Percentiles rank a stretch among this genome's conserved stretches.
These are phyloP conservation scores for Asarcornis scutulata DNA, from an alignment of 2,113 vertebrate species.

Conservation along the genomic window DNA sequence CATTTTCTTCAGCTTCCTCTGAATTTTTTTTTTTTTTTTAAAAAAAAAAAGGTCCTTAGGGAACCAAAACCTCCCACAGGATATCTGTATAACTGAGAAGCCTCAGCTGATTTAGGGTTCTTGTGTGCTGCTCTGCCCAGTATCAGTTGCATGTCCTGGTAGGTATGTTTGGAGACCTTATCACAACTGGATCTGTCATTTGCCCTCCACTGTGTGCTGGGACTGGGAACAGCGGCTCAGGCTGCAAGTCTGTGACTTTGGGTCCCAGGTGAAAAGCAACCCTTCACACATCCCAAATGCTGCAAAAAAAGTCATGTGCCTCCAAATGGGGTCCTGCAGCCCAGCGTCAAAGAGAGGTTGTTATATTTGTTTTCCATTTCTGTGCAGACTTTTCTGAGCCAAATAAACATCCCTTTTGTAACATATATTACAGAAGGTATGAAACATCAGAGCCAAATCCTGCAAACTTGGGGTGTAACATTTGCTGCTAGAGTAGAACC, in stretches of 20 bases:
- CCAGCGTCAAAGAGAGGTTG: neutral
- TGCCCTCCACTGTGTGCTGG: neutral
- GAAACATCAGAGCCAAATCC: neutral
- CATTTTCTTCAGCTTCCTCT: neutral
- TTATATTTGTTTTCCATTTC: neutral
- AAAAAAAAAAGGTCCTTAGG: neutral
- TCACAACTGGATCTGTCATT: fast-evolving
- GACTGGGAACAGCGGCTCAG: neutral
- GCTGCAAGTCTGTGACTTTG: neutral
- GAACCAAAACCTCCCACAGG: neutral
- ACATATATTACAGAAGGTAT: neutral
- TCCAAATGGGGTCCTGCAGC: neutral
- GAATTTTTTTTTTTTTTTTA: no score
- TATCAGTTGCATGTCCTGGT: neutral
- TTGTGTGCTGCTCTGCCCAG: neutral
- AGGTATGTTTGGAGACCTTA: neutral
- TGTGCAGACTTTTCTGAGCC: neutral
- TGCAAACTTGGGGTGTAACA: neutral
- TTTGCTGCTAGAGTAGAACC: neutral
- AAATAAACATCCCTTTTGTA: neutral
- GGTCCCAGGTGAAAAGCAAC: neutral
- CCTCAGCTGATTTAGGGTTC: neutral
- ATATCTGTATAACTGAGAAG: neutral
- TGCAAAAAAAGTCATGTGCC: fast-evolving
- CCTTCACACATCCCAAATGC: neutral